Conservation (phyloP, 2,888 invertebrate genomes). For the Cantharis nigra region DNA sequence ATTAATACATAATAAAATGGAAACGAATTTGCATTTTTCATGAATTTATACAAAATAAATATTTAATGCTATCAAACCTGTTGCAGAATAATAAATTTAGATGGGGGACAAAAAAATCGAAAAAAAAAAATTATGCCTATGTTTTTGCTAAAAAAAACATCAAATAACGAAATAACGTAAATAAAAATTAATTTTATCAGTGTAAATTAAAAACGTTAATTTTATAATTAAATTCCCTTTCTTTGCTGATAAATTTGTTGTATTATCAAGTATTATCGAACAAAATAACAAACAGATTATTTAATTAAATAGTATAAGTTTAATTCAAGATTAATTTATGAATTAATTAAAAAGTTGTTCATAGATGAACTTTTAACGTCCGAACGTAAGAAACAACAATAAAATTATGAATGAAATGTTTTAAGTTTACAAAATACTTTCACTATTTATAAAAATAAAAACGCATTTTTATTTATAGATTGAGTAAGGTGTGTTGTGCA, state of each 20-base stretch:
- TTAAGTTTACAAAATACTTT: not conserved
- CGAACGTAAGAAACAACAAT: not conserved
- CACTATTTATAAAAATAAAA: slow-evolving; percentile 4
- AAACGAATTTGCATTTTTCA: not conserved
- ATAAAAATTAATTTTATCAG: not conserved
- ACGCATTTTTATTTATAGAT: slow-evolving; percentile 27
- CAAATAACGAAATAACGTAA: not conserved
- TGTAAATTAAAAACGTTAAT: not conserved
- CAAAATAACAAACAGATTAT: not conserved
- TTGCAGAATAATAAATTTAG: not conserved
- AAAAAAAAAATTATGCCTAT: too few relatives aligned
- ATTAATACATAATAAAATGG: not conserved
- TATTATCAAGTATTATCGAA: not conserved
- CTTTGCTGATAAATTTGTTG: not conserved
- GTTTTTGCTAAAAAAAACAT: too few relatives aligned
- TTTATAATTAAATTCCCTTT: not conserved
- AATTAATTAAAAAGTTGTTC: not conserved
- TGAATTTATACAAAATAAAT: not conserved
- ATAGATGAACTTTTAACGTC: not conserved
- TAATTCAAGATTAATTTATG: not conserved
- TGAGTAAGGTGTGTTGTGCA: slow-evolving; percentile 12
- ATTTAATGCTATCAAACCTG: not conserved
- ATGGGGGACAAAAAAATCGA: not conserved
- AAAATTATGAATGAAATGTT: not conserved
- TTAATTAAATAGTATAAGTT: not conserved